phyloP scores from a whole-genome alignment of 2,888 invertebrate species.

The Sarcophaga variegata region DNA sequence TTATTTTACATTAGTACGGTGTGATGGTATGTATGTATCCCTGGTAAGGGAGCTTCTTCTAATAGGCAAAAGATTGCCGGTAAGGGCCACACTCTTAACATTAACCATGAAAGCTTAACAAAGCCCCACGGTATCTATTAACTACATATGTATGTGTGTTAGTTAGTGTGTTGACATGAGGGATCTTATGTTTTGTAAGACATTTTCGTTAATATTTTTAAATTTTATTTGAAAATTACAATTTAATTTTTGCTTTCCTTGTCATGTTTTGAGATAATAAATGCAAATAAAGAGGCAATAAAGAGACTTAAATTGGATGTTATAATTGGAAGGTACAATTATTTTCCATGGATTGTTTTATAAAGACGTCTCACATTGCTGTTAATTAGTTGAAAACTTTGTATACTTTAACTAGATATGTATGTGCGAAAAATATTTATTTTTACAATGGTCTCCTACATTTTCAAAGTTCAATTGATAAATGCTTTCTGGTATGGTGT shows the following conservation, averaged over 20 bases:
- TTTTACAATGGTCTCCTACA: too few species aligned
- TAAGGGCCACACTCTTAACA: constrained; percentile 4
- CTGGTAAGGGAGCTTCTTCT: not conserved
- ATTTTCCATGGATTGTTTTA: too few species aligned
- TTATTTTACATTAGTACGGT: constrained; percentile 51
- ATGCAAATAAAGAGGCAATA: not conserved
- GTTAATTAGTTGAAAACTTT: too few species aligned
- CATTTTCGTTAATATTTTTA: constrained; percentile 56
- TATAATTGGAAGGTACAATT: too few species aligned
- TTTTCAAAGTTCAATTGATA: too few species aligned
- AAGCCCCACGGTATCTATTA: constrained; percentile 25
- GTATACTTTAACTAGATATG: too few species aligned
- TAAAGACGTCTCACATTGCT: too few species aligned
- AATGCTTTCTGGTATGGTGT: too few species aligned
- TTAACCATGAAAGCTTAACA: constrained; percentile 53
- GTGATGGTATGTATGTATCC: not conserved
- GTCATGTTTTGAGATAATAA: not conserved
- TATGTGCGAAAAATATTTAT: too few species aligned
- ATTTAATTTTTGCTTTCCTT: not conserved
- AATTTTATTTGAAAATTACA: not conserved
- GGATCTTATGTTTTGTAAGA: not conserved
- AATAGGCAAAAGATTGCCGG: not conserved
- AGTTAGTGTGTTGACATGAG: constrained; percentile 1
- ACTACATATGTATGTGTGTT: not conserved
- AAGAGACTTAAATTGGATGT: too few species aligned